Evolutionary conservation across 1,140 invertebrate genomes (phyloP), one percentile per base, ranked within the genome.

Genomic region (Papilio xuthus): DNA sequence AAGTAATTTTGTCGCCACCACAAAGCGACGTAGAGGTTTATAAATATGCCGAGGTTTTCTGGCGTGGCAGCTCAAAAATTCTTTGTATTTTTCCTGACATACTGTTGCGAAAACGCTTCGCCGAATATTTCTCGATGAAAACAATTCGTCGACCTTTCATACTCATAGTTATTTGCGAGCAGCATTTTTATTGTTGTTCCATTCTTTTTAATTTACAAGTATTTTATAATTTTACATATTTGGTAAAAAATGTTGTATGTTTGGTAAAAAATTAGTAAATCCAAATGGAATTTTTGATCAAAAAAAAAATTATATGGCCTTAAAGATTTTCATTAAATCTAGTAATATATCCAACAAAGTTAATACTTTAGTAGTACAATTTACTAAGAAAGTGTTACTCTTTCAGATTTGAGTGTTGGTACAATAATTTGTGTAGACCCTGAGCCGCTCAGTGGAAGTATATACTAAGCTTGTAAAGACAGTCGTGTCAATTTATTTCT

Each of bases 11-110:
- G 71, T 73, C 41, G 37, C 12, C 42, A 41, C 37, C 41, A 44
- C 41, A 41, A 42, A 67, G 60, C 60, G 60, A 15, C 60, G 26
- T 32, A 32, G 23, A 15, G 60, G 26, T 12, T 26, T 73, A 73
- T 73, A 73, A 73, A 73, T 73, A 73, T 73, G 71, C 42, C 42
- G 41, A 73, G 42, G 42, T 42, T 73, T 73, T 71, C 37, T 73
- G 6, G n/a, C 20, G 37, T 50, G 41, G 20, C 20, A 73, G 71
- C 71, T 73, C 71, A 73, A 73, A 73, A 44, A 73, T 73, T 44
- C 71, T 73, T 73, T 20, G 37, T 23, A 44, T 73, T 73, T 72
- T 73, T 73, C 70, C 71, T 73, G 71, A 47, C 71, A 47, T 47
- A 73, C 42, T 73, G 71, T 47, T 73, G 42, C 71, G 42, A 47